Evolutionary conservation across 2,888 invertebrate genomes (phyloP), one percentile per base, ranked within the genome.

Genomic region (Sinotaia quadrata): DNA sequence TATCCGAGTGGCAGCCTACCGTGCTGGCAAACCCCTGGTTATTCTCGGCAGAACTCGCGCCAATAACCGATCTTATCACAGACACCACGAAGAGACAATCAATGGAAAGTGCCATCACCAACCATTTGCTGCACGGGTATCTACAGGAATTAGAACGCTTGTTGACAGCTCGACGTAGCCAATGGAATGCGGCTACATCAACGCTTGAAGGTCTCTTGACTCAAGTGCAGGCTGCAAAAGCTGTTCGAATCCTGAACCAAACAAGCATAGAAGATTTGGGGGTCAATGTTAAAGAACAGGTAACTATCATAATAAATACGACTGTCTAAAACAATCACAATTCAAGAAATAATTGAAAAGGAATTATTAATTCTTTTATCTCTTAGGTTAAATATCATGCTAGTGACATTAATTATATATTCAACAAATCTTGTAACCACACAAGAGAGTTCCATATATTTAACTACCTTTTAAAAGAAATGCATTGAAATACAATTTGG

Each of bases 21-120:
- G 69, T 74, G 5, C 41, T 63, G 36, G 12, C 27, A 18, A 61
- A 74, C 29, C 74, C 74, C 0, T 74, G 74, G 74, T 69, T 71
- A 1, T 74, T 71, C 36, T 57, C 70, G n/a, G 74, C 71, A 15
- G 36, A 69, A n/a, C 68, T 74, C 12, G 47, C 41, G 8, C 68
- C 68, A 1, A 63, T 72, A 31, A 68, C 66, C 41, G 59, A 69
- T 24, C 49, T 75, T 34, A 63, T 75, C 15, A 7, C 29, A 15
- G 67, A 75, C 33, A 63, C 37, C 24, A 54, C 49, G 31, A 73
- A 75, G 61, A 61, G 34, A 21, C n/a, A 44, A 2, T 51, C 67
- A 0, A 65, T 75, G 69, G 61, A 36, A 15, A 31, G n/a, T n/a
- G 75, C 73, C 4, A 69, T 73, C 0, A 67, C 18, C 15, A 47